A percentile compares a stretch with the other conserved stretches of the same genome.
phyloP scores from a whole-genome alignment of 2,113 vertebrate species.

The Genyomyrus donnyi region DNA sequence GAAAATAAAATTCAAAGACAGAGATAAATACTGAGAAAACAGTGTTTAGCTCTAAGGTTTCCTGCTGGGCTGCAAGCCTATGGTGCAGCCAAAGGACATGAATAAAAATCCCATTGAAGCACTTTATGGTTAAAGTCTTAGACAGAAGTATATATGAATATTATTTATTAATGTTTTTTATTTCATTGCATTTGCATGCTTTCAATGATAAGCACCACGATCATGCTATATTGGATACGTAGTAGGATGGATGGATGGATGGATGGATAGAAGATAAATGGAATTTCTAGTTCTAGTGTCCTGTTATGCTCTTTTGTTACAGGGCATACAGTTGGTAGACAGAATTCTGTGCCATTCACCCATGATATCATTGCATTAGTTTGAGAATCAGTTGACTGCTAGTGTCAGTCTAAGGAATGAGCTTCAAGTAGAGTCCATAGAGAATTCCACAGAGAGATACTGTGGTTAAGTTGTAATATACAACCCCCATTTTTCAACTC shows the following conservation, averaged over 20 bases:
- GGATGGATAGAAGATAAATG: background rate
- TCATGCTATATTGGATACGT: background rate
- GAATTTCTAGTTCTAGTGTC: background rate
- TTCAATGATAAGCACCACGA: background rate
- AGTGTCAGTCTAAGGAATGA: background rate
- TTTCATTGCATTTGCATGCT: background rate
- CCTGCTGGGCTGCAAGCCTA: background rate
- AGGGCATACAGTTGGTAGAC: background rate
- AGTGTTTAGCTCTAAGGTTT: background rate
- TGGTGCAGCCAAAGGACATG: background rate
- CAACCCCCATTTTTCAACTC: background rate
- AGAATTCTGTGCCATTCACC: background rate
- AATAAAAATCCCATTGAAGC: background rate
- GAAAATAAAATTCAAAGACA: background rate
- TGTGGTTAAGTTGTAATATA: background rate
- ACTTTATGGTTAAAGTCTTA: background rate
- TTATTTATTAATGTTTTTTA: background rate
- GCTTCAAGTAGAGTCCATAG: background rate
- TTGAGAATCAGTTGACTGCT: background rate
- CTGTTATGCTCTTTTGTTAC: background rate
- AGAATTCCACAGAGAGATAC: background rate
- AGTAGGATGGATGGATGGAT: background rate
- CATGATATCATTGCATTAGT: background rate
- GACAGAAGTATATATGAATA: background rate
- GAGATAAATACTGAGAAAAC: background rate